Percentiles rank a stretch among this genome's conserved stretches.
These are phyloP conservation scores for Psilopsiagon aymara DNA, from an alignment of 2,113 vertebrate genomes.

Conservation along the genomic window DNA sequence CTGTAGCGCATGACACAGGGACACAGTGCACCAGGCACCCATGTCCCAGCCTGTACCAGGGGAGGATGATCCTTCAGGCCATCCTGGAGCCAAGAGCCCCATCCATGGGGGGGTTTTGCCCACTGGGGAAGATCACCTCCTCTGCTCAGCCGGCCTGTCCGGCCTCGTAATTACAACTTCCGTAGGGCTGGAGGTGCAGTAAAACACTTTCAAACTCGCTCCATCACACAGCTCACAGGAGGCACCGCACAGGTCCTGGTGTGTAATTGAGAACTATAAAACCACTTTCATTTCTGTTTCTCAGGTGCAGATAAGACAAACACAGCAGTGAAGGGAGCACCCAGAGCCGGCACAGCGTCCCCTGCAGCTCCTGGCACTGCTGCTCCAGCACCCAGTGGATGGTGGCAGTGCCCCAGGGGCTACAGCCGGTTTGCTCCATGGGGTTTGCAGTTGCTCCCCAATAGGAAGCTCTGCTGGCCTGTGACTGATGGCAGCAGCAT, in stretches of 20 bases:
- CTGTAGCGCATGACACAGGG: fast-evolving
- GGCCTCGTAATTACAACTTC: not conserved
- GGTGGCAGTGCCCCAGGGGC: not conserved
- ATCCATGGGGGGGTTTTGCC: not conserved
- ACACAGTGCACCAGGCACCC: fast-evolving
- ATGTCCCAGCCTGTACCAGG: fast-evolving
- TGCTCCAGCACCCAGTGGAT: not conserved
- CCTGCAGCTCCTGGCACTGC: not conserved
- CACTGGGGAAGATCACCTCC: not conserved
- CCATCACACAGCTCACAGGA: not conserved
- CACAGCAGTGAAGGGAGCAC: not conserved
- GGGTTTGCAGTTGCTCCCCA: not conserved
- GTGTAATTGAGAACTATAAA: not conserved
- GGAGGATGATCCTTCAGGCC: not conserved
- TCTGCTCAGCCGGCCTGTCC: not conserved
- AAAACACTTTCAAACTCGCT: not conserved
- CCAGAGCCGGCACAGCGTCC: fast-evolving
- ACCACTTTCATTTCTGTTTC: not conserved
- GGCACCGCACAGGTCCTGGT: not conserved
- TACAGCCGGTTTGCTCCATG: fast-evolving
- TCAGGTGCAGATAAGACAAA: not conserved
- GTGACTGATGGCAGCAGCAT: not conserved
- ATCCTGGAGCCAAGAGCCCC: not conserved
- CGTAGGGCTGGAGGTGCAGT: not conserved
- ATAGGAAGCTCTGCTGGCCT: not conserved